Evolutionary conservation across 2,888 invertebrate species (phyloP), one percentile per base, ranked within the genome.

Genomic region (Eretmocerus hayati): DNA sequence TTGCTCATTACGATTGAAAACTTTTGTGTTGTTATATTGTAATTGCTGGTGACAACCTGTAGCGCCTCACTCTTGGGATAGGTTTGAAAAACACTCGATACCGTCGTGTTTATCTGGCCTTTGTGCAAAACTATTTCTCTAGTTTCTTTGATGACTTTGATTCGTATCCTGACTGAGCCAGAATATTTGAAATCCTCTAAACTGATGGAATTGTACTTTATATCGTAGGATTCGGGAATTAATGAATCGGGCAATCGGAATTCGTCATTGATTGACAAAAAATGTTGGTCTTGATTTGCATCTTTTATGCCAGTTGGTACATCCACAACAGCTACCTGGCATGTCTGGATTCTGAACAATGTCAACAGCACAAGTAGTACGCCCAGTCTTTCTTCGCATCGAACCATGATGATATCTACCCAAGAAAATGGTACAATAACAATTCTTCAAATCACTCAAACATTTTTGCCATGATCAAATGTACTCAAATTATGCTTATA

Each of bases 121-220:
- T 8, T 22, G 22, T 91, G 90, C 54, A 91, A 76, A 0, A 83
- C 85, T 19, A 91, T 76, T 64, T 81, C 80, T 41, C 77, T 72
- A 2, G 82, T 82, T 30, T 75, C 73, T 48, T 77, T 72, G 9
- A 75, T 66, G 3, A 83, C 80, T 40, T 75, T 69, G 31, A 86
- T 65, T 11, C 72, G 59, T 21, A 80, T 77, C 1, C 50, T 53
- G 0, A 74, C 75, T 21, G 56, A 45, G 2, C 80, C 80, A 0
- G 66, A 60, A 44, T 79, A 78, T 1, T 65, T 64, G 54, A 77
- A 77, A 0, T 63, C 62, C 2, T 42, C 43, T 0, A 62, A 65
- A 22, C 74, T 63, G 4, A 81, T 72, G 54, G 77, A 73, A 1
- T 81, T 70, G 5, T 84, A 58, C 0, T 68, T 57, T 0, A 84